phyloP scores from a whole-genome alignment of 92 coral and sea anemone genomes.

The Heteractis magnifica region DNA sequence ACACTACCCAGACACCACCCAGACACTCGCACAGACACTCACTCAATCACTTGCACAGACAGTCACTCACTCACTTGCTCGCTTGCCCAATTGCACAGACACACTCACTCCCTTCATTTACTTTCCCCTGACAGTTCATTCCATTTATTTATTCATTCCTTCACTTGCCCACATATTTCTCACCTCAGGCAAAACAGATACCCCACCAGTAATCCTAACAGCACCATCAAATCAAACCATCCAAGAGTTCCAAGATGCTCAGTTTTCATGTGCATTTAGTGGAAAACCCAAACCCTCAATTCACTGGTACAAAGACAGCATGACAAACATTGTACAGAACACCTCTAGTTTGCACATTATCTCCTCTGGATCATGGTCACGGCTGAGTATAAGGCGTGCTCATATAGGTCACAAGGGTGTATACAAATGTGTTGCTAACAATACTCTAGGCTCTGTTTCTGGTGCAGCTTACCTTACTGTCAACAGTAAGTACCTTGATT shows the following conservation, averaged over 20 bases:
- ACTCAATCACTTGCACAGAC: background rate
- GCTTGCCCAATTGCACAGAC: background rate
- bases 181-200: conserved; percentile 40
- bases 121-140: background rate
- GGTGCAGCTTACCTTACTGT: conserved; percentile 56
- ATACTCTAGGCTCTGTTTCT: conserved; percentile 58
- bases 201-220: conserved; percentile 55
- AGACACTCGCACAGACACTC: background rate
- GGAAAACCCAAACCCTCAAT: conserved; percentile 80
- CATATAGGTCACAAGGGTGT: conserved; percentile 56
- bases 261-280: conserved; percentile 61
- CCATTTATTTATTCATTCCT: background rate
- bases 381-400: conserved; percentile 50
- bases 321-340: conserved; percentile 35
- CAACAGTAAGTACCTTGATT: conserved; percentile 55
- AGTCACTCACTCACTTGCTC: background rate
- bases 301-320: conserved; percentile 62
- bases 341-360: conserved; percentile 42
- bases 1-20: background rate
- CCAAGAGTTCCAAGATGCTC: conserved; percentile 42
- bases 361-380: conserved; percentile 43
- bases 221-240: conserved; percentile 58
- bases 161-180: background rate
- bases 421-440: conserved; percentile 65
- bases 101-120: background rate